Base-by-base conservation (phyloP, 2,888 invertebrate species). In the Laothoe populi region DNA sequence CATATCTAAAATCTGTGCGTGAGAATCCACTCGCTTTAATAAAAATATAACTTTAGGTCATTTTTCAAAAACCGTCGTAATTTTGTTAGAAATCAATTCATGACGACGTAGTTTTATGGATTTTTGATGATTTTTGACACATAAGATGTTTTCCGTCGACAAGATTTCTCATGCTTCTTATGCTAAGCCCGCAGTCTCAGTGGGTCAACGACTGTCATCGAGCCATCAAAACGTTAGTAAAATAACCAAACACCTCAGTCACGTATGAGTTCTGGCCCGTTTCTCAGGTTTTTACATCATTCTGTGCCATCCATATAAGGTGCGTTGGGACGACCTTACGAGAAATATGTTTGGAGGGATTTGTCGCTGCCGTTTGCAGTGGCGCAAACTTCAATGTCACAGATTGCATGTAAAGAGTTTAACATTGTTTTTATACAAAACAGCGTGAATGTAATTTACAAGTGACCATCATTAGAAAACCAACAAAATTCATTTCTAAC, bases 121-220 rank as follows among this genome's bases (percentile, higher is more conserved):
- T n/a, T n/a, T n/a, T n/a, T n/a, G n/a, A n/a, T n/a, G n/a, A n/a
- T n/a, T n/a, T n/a, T n/a, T n/a, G n/a, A n/a, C n/a, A n/a, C n/a
- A n/a, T n/a, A n/a, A n/a, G n/a, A n/a, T n/a, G n/a, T n/a, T n/a
- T n/a, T n/a, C n/a, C n/a, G n/a, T n/a, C n/a, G n/a, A n/a, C n/a
- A n/a, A n/a, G n/a, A n/a, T n/a, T n/a, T n/a, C n/a, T n/a, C n/a
- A n/a, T n/a, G n/a, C n/a, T n/a, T n/a, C n/a, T n/a, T n/a, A n/a
- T n/a, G n/a, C n/a, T n/a, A n/a, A n/a, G n/a, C n/a, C 42, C 68
- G 67, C 71, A 64, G 68, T 68, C 62, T 73, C 73, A 79, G 71
- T 82, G 72, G 83, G 83, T 82, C 84, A 82, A 81, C 82, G 78
- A 77, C 76, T 74, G 65, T 62, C 65, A 64, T 49, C 63, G 68